These are phyloP conservation scores for Drosophila setosimentum DNA, from an alignment of 2,888 invertebrate genomes.

Conservation along the genomic window DNA sequence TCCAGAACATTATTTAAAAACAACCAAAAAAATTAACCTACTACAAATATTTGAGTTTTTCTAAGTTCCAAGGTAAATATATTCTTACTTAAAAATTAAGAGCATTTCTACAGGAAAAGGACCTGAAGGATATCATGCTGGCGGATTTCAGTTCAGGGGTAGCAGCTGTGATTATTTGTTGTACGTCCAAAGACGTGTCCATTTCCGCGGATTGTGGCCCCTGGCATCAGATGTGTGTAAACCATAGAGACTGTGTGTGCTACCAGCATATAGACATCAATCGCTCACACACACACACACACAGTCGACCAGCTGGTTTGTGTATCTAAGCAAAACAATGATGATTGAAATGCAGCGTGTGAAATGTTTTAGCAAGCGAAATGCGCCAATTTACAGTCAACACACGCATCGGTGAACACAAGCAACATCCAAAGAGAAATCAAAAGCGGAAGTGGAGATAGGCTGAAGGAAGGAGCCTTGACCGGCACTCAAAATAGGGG, in stretches of 20 bases:
- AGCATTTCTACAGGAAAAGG: background rate
- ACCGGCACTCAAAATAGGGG: conserved; percentile 31
- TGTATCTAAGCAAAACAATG: conserved; percentile 55
- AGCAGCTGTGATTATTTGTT: conserved; percentile 32
- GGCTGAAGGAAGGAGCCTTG: conserved; percentile 22
- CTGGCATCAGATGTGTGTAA: conserved; percentile 53
- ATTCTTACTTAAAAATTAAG: background rate
- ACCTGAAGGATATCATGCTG: conserved; percentile 1
- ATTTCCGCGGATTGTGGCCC: conserved; percentile 45
- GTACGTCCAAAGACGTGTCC: conserved; percentile 40
- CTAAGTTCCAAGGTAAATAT: background rate
- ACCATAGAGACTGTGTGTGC: conserved; percentile 17
- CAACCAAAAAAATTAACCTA: background rate
- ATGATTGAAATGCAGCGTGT: conserved; percentile 69
- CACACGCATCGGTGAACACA: conserved; percentile 56
- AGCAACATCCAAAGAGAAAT: conserved; percentile 6
- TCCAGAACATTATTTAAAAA: background rate
- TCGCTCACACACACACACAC: conserved; percentile 14
- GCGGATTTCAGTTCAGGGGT: conserved; percentile 7
- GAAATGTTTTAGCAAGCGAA: conserved; percentile 57
- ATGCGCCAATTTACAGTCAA: conserved; percentile 65
- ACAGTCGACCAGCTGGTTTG: conserved; percentile 1
- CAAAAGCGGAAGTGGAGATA: background rate
- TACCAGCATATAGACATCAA: conserved; percentile 34
- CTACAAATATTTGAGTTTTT: background rate